phyloP scores from a whole-genome alignment of 2,888 invertebrate species.

The Melitaea athalia region DNA sequence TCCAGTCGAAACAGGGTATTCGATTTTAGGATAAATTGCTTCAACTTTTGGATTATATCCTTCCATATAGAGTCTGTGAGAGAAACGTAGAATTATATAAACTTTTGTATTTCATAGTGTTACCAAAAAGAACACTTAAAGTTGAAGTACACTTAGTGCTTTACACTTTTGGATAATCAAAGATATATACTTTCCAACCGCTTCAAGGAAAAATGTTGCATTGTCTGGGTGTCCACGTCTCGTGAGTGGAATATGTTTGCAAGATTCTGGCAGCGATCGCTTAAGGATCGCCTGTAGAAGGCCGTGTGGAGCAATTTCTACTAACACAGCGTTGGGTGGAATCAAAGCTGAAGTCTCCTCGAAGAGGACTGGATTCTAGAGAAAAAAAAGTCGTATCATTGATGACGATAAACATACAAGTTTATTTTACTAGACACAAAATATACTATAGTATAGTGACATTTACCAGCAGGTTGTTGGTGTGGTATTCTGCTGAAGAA shows the following conservation, averaged over 20 bases:
- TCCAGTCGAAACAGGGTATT: slow-evolving; percentile 91
- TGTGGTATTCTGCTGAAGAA: slow-evolving; percentile 92
- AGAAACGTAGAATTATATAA: background rate
- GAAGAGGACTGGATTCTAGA: slow-evolving; percentile 88
- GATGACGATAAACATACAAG: background rate
- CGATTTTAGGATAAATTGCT: slow-evolving; percentile 87
- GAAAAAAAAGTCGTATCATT: slow-evolving; percentile 32
- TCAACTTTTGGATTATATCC: slow-evolving; percentile 88
- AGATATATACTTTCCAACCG: slow-evolving; percentile 84
- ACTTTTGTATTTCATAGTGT: too few species aligned
- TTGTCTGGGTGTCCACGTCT: slow-evolving; percentile 85
- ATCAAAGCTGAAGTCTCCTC: slow-evolving; percentile 90
- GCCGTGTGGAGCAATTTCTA: slow-evolving; percentile 96
- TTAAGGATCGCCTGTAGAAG: slow-evolving; percentile 93
- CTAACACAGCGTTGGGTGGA: slow-evolving; percentile 89
- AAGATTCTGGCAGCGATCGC: slow-evolving; percentile 84
- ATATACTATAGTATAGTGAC: background rate
- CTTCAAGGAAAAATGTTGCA: slow-evolving; percentile 78
- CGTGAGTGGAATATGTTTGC: slow-evolving; percentile 88
- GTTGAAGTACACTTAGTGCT: too few species aligned
- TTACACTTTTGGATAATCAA: background rate
- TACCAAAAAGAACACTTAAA: too few species aligned
- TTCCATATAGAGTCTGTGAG: slow-evolving; percentile 85
- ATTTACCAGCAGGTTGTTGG: slow-evolving; percentile 88
- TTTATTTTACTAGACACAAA: background rate